Evolutionary conservation across 2,888 invertebrate genomes (phyloP), one percentile per base, ranked within the genome.

Genomic region (Agrotis puta): DNA sequence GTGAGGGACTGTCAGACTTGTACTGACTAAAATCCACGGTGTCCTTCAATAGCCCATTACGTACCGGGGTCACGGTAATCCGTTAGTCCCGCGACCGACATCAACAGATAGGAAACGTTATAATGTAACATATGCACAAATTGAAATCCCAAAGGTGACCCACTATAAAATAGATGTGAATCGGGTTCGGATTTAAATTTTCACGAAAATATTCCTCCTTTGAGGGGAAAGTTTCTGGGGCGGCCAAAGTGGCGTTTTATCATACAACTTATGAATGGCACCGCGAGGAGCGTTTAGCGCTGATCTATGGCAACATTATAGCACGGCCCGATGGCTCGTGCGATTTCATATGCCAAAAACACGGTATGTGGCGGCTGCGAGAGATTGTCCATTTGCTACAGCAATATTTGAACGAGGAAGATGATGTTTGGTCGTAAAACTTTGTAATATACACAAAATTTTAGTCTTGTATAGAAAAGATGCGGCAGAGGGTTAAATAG

Each of bases 261-360:
- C 85, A 85, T 83, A 80, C 85, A 82, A 85, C 85, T 90, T 87
- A 88, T 85, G 88, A 89, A 91, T 88, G 85, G 89, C 82, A 87
- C 91, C 90, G 74, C 75, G 72, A 88, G 90, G 90, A 85, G 82
- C 88, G 82, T 85, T 91, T 86, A 86, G 75, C 70, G 67, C 77
- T 89, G 88, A 90, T 90, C 85, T 87, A 90, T 89, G 86, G 85
- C 74, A 79, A 84, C 85, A 89, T 88, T 87, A 87, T 79, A 70
- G 82, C 76, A 85, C 71, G 88, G 84, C 72, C 81, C 86, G 78
- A 81, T 85, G 85, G 81, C 71, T 80, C 63, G 74, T 54, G 71
- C 68, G 69, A 81, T 81, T 83, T 80, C 77, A 72, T 75, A 81
- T 76, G 65, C 70, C 71, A 64, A 79, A 66, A 85, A 81, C 77